A percentile compares a stretch with the other conserved stretches of the same genome.
Conservation (phyloP, 2,113 vertebrate species). For the Nettapus auritus region DNA sequence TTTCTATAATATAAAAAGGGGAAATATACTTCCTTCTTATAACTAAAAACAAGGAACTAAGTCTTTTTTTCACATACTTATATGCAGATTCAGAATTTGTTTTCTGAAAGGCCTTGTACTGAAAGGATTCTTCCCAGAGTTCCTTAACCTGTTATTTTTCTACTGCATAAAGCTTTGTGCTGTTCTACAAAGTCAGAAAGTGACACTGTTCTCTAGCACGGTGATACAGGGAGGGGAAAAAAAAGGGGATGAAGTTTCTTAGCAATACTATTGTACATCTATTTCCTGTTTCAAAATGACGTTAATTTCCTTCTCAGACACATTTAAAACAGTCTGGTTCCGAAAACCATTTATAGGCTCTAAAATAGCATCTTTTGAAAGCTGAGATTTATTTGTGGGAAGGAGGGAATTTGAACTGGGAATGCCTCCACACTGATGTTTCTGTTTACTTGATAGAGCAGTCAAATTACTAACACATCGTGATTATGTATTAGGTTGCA, state of each 20-base stretch:
- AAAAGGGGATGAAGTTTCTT: not conserved
- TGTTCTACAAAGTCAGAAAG: not conserved
- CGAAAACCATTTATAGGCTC: not conserved
- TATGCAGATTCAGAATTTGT: not conserved
- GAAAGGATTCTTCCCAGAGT: not conserved
- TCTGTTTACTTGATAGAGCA: not conserved
- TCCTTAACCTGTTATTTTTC: not conserved
- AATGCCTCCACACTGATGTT: not conserved
- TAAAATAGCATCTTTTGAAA: not conserved
- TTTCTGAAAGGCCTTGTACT: not conserved
- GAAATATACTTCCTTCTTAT: not conserved
- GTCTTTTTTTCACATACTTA: not conserved
- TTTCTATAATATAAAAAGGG: not conserved
- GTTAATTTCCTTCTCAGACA: not conserved
- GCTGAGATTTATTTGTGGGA: not conserved
- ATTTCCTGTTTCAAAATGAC: slow-evolving; percentile 7
- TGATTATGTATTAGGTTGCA: not conserved
- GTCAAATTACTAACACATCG: not conserved
- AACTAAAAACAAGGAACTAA: not conserved
- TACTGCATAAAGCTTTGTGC: not conserved
- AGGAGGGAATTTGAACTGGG: not conserved
- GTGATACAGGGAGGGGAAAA: not conserved
- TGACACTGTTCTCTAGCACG: not conserved
- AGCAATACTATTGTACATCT: not conserved
- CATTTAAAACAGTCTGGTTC: not conserved